Evolutionary conservation across 2,888 invertebrate genomes (phyloP), one percentile per base, ranked within the genome.

Genomic region (Cetonia aurata): DNA sequence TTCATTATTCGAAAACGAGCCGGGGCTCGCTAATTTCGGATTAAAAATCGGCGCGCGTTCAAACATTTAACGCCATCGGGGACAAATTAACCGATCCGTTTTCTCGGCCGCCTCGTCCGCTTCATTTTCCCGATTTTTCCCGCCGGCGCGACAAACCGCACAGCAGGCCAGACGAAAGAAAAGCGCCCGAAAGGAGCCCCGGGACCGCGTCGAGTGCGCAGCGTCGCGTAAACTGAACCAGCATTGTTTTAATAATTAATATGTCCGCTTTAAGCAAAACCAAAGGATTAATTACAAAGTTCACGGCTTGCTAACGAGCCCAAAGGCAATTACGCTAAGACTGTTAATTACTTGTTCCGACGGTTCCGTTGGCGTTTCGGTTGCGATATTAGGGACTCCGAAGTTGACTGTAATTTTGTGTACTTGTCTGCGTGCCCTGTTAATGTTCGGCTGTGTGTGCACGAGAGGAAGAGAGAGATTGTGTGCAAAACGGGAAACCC

Each of bases 301-400:
- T 85, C 85, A 85, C 85, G 84, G 85, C 85, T 85, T 85, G 85
- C 84, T 85, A 85, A 85, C 84, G 85, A 85, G 85, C 83, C 85
- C 83, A 80, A 83, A 83, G 85, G 84, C 84, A 85, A 85, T 85
- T 85, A 85, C 82, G 83, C 81, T 83, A 84, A 84, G 84, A 82
- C 84, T 84, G 85, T 85, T 85, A 85, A 85, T 85, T 85, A 84
- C 83, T 81, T 81, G 82, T 81, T 81, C 80, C 74, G 71, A 72
- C 62, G 62, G 50, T 73, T 75, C 71, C 72, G 70, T 66, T 60
- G 69, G 67, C 62, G 69, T 59, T 70, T 65, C 62, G 62, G 50
- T 65, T 50, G 50, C 62, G 57, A 57, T 57, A 42, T 57, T 57
- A 57, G 57, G 25, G 33, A 19, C 42, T 57, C 19, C 57, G 57